Evolutionary conservation across 2,888 invertebrate genomes (phyloP).

Genomic region (Drosophila phalerata): DNA sequence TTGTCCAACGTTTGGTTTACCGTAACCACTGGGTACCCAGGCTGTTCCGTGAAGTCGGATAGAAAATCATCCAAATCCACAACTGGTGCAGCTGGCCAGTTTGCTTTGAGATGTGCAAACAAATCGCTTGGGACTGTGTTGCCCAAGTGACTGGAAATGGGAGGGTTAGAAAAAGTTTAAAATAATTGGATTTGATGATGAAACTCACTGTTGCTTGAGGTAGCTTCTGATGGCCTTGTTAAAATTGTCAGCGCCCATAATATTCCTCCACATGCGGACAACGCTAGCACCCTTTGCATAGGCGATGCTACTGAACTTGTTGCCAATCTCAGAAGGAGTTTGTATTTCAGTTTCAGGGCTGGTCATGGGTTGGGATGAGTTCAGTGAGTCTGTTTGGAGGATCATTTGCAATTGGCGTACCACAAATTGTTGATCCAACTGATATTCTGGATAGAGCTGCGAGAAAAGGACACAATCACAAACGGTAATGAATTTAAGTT

Average conservation of each 20-base stretch:
- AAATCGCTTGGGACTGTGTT: slow-evolving; percentile 86
- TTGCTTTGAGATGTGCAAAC: slow-evolving; percentile 85
- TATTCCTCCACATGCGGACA: slow-evolving; percentile 89
- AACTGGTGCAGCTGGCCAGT: slow-evolving; percentile 69
- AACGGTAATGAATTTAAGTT: background rate
- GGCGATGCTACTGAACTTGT: slow-evolving; percentile 87
- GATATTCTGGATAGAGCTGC: slow-evolving; percentile 89
- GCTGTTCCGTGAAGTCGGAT: slow-evolving; percentile 89
- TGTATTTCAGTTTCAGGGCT: slow-evolving; percentile 85
- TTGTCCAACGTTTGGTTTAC: slow-evolving; percentile 80
- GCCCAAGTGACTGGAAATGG: slow-evolving; percentile 57
- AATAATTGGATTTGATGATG: background rate
- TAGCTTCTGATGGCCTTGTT: slow-evolving; percentile 87
- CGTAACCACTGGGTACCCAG: slow-evolving; percentile 89
- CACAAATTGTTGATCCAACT: slow-evolving; percentile 89
- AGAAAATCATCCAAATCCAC: slow-evolving; percentile 82
- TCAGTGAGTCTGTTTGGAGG: slow-evolving; percentile 87
- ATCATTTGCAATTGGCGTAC: slow-evolving; percentile 89
- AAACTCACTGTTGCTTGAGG: slow-evolving; percentile 85
- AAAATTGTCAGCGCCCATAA: slow-evolving; percentile 87
- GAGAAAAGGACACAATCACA: slow-evolving; percentile 62
- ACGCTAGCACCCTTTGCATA: slow-evolving; percentile 89
- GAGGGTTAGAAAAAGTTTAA: background rate
- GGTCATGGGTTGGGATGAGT: slow-evolving; percentile 87
- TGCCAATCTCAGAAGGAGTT: slow-evolving; percentile 87